Evolutionary conservation across 2,888 invertebrate species (phyloP), one percentile per base, ranked within the genome.

Genomic region (Stegana nigrithorax): DNA sequence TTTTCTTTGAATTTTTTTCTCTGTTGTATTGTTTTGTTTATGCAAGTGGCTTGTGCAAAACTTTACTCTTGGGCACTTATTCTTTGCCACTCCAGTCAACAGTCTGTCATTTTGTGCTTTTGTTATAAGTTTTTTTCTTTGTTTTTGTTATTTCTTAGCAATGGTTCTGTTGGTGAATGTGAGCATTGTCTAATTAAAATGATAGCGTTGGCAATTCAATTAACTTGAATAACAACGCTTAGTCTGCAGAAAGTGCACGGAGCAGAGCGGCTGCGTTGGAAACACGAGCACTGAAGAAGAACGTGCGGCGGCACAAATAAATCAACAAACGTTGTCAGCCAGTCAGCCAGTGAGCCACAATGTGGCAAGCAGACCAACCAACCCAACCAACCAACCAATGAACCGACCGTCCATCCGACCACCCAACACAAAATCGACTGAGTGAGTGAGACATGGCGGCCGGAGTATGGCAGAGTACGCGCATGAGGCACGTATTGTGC

Each of bases 311-410:
- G n/a, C n/a, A n/a, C n/a, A n/a, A n/a, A n/a, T n/a, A n/a, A n/a
- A n/a, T n/a, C n/a, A n/a, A n/a, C n/a, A n/a, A n/a, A n/a, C n/a
- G n/a, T n/a, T n/a, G n/a, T n/a, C n/a, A n/a, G n/a, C n/a, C n/a
- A n/a, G n/a, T n/a, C n/a, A n/a, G n/a, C n/a, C n/a, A n/a, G n/a
- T n/a, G n/a, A n/a, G n/a, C n/a, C n/a, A n/a, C n/a, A n/a, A n/a
- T n/a, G n/a, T n/a, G n/a, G n/a, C n/a, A n/a, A n/a, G n/a, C 67
- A 64, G 66, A 17, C 42, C 5, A 14, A 42, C 42, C 42, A 42
- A 42, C 5, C 17, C 45, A 23, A 60, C 68, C 63, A 29, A 26
- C 7, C 23, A 66, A n/a, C n/a, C n/a, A n/a, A n/a, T n/a, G n/a
- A n/a, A n/a, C n/a, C n/a, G n/a, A n/a, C n/a, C n/a, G n/a, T n/a